Evolutionary conservation across 2,888 invertebrate species (phyloP), one percentile per base, ranked within the genome.

Genomic region (Drosophila acutilabella): DNA sequence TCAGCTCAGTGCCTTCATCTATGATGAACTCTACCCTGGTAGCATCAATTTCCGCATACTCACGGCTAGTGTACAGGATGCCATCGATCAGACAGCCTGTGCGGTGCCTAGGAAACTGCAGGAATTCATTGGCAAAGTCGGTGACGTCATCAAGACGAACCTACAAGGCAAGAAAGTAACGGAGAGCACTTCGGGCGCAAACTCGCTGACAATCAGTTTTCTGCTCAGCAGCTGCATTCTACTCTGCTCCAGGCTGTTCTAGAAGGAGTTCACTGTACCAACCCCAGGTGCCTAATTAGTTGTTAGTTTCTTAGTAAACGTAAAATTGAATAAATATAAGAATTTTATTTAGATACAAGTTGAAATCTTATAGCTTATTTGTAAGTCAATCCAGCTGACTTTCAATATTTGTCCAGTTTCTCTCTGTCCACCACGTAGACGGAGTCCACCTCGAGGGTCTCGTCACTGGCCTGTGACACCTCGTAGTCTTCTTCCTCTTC

Each of bases 41-140:
- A 95, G 95, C 16, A 93, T 95, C 0, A 96, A 96, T 83, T 96
- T 96, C 83, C 94, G 96, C 52, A 94, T 96, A 65, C 93, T 96
- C 64, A 95, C 94, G 0, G 95, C 95, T 0, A 94, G 94, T 0
- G 95, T 96, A 0, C 90, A 94, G 5, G 95, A 96, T 52, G 96
- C 96, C 1, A 95, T 96, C 42, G 94, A 94, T 72, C 95, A 95
- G 52, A 96, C 96, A 0, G 94, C 95, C 0, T 96, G 96, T 86
- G 95, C 95, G 85, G 93, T 94, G 6, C 92, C 93, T 0, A 93
- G 94, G 64, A 93, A 94, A 0, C 90, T 94, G 65, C 93, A 94
- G 0, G 94, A 94, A 71, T 92, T 94, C 26, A 92, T 94, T 44
- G 93, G 93, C 51, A 94, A 93, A 79, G 92, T 94, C 51, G 93